Evolutionary conservation across 2,113 vertebrate genomes (phyloP).

Genomic region (Phyllostomus hastatus): DNA sequence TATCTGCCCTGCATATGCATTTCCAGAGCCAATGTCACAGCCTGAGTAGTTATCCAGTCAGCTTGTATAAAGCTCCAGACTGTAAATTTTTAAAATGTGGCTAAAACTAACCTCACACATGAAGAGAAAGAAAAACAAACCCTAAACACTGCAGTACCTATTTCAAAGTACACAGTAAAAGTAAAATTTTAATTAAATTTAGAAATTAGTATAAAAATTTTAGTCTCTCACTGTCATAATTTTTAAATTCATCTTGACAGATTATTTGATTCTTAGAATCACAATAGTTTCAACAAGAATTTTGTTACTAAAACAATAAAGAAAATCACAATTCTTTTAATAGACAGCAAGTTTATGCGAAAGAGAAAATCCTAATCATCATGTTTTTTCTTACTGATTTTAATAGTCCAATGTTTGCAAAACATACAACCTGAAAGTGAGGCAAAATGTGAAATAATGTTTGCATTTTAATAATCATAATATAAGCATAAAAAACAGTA

Average conservation of each 20-base stretch:
- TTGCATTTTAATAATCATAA: neutral
- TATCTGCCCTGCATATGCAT: neutral
- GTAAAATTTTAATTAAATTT: neutral
- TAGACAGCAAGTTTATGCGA: neutral
- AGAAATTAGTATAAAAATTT: neutral
- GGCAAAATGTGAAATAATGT: neutral
- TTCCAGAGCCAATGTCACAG: neutral
- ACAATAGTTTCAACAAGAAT: neutral
- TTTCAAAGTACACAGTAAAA: neutral
- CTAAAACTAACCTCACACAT: constrained; percentile 1
- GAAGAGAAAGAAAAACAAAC: neutral
- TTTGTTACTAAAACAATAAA: neutral
- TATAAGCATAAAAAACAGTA: neutral
- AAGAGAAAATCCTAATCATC: neutral
- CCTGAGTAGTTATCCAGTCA: neutral
- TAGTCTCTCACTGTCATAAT: neutral
- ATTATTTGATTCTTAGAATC: neutral
- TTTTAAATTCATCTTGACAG: neutral
- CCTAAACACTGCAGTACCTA: neutral
- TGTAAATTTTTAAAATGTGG: neutral
- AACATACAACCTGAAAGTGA: neutral
- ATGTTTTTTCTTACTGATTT: neutral
- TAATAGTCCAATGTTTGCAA: neutral
- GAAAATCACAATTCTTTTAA: neutral
- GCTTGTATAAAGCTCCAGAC: neutral